Base-by-base conservation (phyloP, 2,888 invertebrate genomes). In the Ephialtes manifestator region DNA sequence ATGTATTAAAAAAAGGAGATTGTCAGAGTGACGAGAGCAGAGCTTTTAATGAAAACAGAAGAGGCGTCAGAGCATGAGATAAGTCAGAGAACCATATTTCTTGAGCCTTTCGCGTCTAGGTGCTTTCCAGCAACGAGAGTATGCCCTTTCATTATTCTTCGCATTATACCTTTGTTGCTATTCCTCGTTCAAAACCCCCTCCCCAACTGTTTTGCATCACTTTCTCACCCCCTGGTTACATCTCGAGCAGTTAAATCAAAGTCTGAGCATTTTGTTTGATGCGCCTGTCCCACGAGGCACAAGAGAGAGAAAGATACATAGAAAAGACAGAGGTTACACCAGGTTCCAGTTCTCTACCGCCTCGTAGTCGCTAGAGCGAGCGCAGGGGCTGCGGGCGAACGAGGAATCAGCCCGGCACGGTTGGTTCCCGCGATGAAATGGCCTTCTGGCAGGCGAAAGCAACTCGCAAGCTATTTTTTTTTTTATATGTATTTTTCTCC, bases 11-110 rank as follows among this genome's bases (percentile, higher is more conserved):
- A 48, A 55, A 58, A 39, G 46, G 68, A 81, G 71, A 39, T 46
- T 11, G 72, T 24, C 18, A 15, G 76, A 53, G 51, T 72, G 63
- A 81, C 76, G 84, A 72, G 83, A 75, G 60, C 65, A 46, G 65
- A 80, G 88, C 89, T 92, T 92, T 90, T 90, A 90, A 90, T 89
- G 88, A 89, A 90, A 90, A 90, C 88, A 86, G 83, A 84, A 85
- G 80, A 81, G 89, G 89, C 88, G 87, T 85, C 87, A 84, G 78
- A 86, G 89, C 89, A 87, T 86, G 86, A 90, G 88, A 85, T 86
- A 88, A 90, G 89, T 88, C 87, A 78, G 87, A 87, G 88, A 87
- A 77, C 84, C 76, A 84, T 84, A 80, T 80, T 86, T 86, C 83
- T 87, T 63, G 60, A 79, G 72, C 67, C 84, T 68, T 83, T n/a